Conservation (phyloP, 1,140 invertebrate genomes). For the Lordiphosa mommai region DNA sequence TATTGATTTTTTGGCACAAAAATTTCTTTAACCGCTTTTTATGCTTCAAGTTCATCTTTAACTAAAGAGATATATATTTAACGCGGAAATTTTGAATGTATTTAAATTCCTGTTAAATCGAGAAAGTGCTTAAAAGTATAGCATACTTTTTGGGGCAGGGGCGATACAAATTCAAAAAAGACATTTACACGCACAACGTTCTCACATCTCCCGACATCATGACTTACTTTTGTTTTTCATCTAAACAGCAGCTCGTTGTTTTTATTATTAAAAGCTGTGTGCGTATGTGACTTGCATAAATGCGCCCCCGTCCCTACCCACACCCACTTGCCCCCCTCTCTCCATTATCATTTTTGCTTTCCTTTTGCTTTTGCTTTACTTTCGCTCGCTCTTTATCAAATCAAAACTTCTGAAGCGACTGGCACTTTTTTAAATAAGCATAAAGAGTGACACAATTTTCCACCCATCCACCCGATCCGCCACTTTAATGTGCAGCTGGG, state of each 20-base stretch:
- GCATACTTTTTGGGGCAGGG: too few species aligned
- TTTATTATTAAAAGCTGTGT: constrained; percentile 76
- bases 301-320: background rate
- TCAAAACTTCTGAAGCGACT: constrained; percentile 62
- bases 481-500: constrained; percentile 66
- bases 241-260: constrained; percentile 60
- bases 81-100: too few species aligned
- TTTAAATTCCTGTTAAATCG: too few species aligned
- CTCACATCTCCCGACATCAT: too few species aligned
- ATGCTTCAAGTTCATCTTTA: too few species aligned
- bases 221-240: background rate
- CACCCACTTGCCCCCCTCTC: background rate
- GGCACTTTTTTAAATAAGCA: constrained; percentile 76
- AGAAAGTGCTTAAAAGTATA: background rate
- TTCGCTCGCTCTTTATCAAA: constrained; percentile 63
- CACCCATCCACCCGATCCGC: background rate
- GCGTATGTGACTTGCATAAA: constrained; percentile 76
- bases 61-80: too few species aligned
- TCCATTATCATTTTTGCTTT: constrained; percentile 24
- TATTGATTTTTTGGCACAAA: too few species aligned
- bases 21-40: too few species aligned
- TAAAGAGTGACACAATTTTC: constrained; percentile 40
- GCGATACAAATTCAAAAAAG: too few species aligned
- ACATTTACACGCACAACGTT: too few species aligned
- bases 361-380: constrained; percentile 32